Evolutionary conservation across 2,797 vertebrate species (phyloP).

Genomic region (Argya squamiceps): DNA sequence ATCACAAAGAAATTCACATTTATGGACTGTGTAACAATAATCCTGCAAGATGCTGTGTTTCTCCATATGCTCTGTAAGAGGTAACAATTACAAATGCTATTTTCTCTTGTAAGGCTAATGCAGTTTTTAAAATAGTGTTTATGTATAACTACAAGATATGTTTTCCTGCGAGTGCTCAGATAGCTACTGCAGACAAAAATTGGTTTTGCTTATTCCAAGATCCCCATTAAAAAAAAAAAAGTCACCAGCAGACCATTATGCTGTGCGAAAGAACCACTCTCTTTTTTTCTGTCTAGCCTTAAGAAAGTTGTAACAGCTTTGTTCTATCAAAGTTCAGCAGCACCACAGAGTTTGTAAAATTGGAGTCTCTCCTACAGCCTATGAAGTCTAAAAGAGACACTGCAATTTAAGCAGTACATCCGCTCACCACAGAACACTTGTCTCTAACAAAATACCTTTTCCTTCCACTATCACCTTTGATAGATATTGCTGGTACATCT

Average conservation of each 20-base stretch:
- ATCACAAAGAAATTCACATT: neutral
- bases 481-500: neutral
- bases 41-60: neutral
- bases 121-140: neutral
- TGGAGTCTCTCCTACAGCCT: neutral
- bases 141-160: neutral
- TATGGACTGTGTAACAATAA: neutral
- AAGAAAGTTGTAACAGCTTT: neutral
- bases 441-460: neutral
- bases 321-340: neutral
- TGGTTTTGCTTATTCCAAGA: neutral
- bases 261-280: neutral
- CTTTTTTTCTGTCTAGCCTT: neutral
- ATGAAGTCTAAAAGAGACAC: neutral
- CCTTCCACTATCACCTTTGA: neutral
- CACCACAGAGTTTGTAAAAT: neutral
- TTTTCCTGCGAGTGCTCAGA: neutral
- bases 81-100: conserved; percentile 13
- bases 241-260: neutral
- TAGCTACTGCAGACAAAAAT: neutral
- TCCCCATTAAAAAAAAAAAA: neutral
- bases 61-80: neutral
- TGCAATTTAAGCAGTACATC: neutral
- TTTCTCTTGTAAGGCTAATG: neutral
- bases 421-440: neutral